These are phyloP conservation scores for Corydoras maculifer DNA, from an alignment of 2,113 vertebrate genomes.

Conservation along the genomic window DNA sequence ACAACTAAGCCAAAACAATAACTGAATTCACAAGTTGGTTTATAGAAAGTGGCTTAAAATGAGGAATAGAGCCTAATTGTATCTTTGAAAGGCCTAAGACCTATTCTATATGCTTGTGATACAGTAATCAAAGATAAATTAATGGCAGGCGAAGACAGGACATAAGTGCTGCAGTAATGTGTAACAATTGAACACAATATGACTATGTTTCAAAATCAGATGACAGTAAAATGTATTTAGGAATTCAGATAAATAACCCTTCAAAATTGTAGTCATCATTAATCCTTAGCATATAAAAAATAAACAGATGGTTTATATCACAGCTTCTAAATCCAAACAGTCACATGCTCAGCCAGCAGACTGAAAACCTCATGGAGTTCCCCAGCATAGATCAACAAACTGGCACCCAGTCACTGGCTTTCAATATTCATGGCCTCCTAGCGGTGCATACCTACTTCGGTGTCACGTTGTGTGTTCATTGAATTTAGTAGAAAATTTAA, in stretches of 20 bases:
- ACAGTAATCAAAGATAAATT: no score
- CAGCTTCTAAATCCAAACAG: background rate
- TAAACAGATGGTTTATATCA: slow-evolving; percentile 9
- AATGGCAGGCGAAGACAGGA: no score
- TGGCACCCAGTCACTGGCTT: slow-evolving; percentile 36
- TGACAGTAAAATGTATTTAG: background rate
- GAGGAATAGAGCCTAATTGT: no score
- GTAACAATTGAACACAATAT: no score
- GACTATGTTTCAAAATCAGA: background rate
- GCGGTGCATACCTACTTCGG: slow-evolving; percentile 4
- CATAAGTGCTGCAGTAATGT: no score
- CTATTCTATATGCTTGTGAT: no score
- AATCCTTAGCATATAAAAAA: slow-evolving; percentile 21
- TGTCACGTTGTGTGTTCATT: background rate
- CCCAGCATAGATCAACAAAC: background rate
- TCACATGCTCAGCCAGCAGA: slow-evolving; percentile 40
- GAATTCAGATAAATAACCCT: background rate
- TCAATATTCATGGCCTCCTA: slow-evolving; percentile 35
- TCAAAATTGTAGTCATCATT: background rate
- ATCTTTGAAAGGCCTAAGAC: no score
- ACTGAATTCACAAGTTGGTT: no score
- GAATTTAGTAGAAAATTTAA: background rate
- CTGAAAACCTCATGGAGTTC: slow-evolving; percentile 19
- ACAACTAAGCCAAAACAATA: no score
- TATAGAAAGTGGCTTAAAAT: no score